A percentile compares a stretch with the other conserved stretches of the same genome.
Conservation (phyloP, 2,888 invertebrate genomes). For the Lutraria lutraria region DNA sequence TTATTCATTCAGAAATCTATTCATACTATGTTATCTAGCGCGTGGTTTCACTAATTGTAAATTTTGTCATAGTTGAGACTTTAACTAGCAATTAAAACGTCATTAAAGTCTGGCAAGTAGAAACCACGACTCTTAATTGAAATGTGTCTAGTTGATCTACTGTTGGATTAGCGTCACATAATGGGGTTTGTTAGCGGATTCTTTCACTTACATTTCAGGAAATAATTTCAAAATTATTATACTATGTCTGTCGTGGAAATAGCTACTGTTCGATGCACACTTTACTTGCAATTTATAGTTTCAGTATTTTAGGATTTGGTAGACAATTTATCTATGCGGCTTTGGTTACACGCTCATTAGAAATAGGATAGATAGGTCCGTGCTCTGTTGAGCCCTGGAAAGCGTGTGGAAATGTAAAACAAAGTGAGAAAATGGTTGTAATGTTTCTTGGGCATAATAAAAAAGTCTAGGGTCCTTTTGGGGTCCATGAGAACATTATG, state of each 20-base stretch:
- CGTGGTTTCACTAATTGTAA: neutral
- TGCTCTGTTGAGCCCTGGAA: no score
- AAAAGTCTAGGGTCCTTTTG: no score
- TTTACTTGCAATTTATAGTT: no score
- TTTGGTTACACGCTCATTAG: no score
- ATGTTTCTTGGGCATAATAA: no score
- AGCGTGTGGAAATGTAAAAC: no score
- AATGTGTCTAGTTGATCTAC: neutral
- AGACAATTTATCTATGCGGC: no score
- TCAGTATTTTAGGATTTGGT: no score
- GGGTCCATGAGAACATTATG: no score
- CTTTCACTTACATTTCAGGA: slow-evolving; percentile 1
- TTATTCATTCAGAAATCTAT: neutral
- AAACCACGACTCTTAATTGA: neutral
- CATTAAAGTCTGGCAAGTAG: neutral
- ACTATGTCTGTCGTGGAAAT: neutral
- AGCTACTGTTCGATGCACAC: neutral
- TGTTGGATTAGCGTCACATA: neutral
- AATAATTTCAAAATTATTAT: neutral
- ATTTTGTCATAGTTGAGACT: neutral
- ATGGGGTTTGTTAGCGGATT: neutral
- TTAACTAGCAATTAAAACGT: slow-evolving; percentile 1
- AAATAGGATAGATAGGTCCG: no score
- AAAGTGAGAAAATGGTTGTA: no score
- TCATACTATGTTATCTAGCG: neutral